phyloP scores from a whole-genome alignment of 2,888 invertebrate species.

The Scrobipalpa costella region DNA sequence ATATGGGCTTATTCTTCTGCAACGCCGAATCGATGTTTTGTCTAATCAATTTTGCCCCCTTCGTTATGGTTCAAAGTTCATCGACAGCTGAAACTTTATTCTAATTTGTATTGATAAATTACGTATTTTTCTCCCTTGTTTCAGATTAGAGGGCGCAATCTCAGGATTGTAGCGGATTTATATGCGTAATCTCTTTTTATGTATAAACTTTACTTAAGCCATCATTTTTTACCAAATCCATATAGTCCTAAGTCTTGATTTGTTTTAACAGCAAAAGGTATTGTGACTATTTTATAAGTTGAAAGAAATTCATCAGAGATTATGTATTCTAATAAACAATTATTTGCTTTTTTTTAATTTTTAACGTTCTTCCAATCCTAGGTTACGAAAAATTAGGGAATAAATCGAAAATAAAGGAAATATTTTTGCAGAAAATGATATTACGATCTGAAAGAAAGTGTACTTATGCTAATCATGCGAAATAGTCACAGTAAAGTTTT shows the following conservation, averaged over 20 bases:
- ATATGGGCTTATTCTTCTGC: too few relatives aligned
- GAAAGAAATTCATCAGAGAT: constrained; percentile 12
- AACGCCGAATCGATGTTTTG: too few relatives aligned
- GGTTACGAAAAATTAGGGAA: not conserved
- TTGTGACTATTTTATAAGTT: constrained; percentile 51
- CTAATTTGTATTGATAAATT: not conserved
- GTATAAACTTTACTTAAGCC: constrained; percentile 56
- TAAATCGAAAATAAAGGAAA: constrained; percentile 25
- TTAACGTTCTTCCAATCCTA: not conserved
- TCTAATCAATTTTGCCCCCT: too few relatives aligned
- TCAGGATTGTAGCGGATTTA: constrained; percentile 31
- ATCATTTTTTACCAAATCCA: constrained; percentile 66
- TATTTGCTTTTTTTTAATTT: not conserved
- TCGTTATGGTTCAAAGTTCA: too few relatives aligned
- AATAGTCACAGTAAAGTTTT: constrained; percentile 52
- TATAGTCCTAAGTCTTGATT: constrained; percentile 51
- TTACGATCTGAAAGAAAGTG: constrained; percentile 27
- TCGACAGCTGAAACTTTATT: too few relatives aligned
- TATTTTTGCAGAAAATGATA: constrained; percentile 29
- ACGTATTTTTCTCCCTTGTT: constrained; percentile 26
- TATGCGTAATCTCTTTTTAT: constrained; percentile 58
- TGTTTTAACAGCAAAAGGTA: constrained; percentile 40
- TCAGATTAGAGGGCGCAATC: constrained; percentile 46
- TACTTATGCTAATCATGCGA: constrained; percentile 34
- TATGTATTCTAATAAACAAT: not conserved